A percentile compares a stretch with the other conserved stretches of the same genome.
These are phyloP conservation scores for Notocelia uddmanniana DNA, from an alignment of 2,888 invertebrate genomes.

Conservation along the genomic window DNA sequence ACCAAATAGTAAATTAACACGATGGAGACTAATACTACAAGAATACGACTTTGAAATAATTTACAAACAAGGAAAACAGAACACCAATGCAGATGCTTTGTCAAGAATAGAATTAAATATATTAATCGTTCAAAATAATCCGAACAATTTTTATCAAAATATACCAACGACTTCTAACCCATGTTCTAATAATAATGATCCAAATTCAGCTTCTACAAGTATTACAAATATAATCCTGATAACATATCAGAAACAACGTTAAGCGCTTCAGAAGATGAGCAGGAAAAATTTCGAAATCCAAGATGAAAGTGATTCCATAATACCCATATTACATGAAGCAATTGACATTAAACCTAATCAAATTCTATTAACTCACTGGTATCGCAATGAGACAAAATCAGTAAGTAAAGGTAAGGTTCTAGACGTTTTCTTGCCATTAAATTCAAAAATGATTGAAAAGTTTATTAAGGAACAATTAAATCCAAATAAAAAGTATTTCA, in stretches of 20 bases:
- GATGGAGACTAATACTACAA: too few relatives aligned
- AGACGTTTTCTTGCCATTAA: conserved; percentile 51
- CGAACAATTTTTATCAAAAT: neutral
- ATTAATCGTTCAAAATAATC: conserved; percentile 29
- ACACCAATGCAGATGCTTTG: too few relatives aligned
- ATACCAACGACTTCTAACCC: neutral
- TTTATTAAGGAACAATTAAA: conserved; percentile 53
- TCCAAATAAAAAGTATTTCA: conserved; percentile 51
- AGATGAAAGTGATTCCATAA: neutral
- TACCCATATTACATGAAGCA: conserved; percentile 5
- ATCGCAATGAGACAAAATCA: conserved; percentile 51
- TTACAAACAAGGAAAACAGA: too few relatives aligned
- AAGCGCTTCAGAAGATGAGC: too few relatives aligned
- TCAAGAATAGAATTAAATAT: conserved; percentile 17
- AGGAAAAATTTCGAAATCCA: neutral
- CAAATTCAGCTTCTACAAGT: neutral
- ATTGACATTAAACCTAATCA: conserved; percentile 43
- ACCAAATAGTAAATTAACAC: too few relatives aligned
- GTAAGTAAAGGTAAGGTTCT: conserved; percentile 51
- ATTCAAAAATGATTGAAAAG: conserved; percentile 49
- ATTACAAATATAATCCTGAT: neutral
- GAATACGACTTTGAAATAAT: too few relatives aligned
- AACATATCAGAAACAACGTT: conserved; percentile 2
- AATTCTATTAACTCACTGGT: conserved; percentile 51
- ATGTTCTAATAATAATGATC: neutral